Percentiles rank a stretch among this genome's conserved stretches.
Evolutionary conservation across 2,888 invertebrate species (phyloP).

Genomic region (Silvanus unidentatus): DNA sequence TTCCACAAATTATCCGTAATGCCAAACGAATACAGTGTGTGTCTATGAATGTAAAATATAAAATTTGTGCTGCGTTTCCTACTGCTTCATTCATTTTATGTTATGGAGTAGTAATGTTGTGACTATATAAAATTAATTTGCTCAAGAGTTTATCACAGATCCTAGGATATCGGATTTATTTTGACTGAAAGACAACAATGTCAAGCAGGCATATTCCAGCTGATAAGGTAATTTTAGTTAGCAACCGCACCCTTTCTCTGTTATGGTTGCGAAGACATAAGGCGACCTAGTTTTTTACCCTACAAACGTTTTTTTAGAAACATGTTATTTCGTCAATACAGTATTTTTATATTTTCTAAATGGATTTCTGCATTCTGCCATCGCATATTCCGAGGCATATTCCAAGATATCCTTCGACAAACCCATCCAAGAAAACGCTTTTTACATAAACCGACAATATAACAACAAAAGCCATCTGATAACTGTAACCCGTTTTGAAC

Average conservation of each 20-base stretch:
- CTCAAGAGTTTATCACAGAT: constrained; percentile 24
- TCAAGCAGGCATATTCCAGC: constrained; percentile 76
- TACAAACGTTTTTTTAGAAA: constrained; percentile 22
- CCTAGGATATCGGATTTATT: constrained; percentile 20
- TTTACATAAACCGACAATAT: neutral
- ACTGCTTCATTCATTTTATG: constrained; percentile 16
- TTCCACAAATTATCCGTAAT: constrained; percentile 12
- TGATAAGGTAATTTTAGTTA: constrained; percentile 63
- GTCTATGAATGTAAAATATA: constrained; percentile 16
- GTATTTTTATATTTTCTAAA: neutral
- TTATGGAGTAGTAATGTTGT: constrained; percentile 38
- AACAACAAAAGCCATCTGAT: constrained; percentile 3
- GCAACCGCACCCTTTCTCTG: constrained; percentile 46
- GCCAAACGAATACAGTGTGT: constrained; percentile 20
- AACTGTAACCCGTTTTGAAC: neutral
- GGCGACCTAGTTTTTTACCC: constrained; percentile 40
- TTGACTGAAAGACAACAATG: constrained; percentile 52
- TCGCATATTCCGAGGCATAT: no score
- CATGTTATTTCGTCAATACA: constrained; percentile 14
- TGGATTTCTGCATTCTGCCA: no score
- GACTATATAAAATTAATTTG: constrained; percentile 28
- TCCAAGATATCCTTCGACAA: no score
- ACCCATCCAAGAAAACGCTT: no score
- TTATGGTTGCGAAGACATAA: constrained; percentile 31
- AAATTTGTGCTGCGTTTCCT: neutral